A percentile compares a stretch with the other conserved stretches of the same genome.
Evolutionary conservation across 2,113 vertebrate genomes (phyloP).

Genomic region (Elephantulus edwardii): DNA sequence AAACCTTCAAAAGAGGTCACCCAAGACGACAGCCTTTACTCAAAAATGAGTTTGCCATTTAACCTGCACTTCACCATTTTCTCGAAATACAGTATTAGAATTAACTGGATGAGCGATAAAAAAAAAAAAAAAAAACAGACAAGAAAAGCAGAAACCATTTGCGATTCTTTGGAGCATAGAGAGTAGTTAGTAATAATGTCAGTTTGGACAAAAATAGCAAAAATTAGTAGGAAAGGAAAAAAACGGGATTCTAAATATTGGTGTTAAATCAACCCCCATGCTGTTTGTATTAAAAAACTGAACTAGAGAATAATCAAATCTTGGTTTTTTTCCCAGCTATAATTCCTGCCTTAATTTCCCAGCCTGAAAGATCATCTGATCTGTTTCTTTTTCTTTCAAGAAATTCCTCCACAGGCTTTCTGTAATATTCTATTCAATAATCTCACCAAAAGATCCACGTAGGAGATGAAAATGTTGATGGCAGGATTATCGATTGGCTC

Average conservation of each 20-base stretch:
- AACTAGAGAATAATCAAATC: constrained; percentile 6
- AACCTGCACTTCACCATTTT: constrained; percentile 8
- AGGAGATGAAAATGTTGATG: constrained; percentile 59
- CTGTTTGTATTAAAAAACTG: background rate
- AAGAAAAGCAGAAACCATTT: background rate
- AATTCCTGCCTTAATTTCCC: constrained; percentile 37
- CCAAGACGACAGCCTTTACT: background rate
- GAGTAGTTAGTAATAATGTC: background rate
- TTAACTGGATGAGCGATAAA: background rate
- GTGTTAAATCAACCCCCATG: constrained; percentile 17
- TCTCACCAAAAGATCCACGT: background rate
- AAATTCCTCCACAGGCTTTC: constrained; percentile 42
- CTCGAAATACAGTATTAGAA: background rate
- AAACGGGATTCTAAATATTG: constrained; percentile 9
- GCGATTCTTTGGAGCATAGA: background rate
- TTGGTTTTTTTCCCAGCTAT: background rate
- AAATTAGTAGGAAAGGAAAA: constrained; percentile 37
- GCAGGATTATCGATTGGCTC: constrained; percentile 38
- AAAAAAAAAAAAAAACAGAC: background rate
- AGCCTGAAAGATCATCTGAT: constrained; percentile 51
- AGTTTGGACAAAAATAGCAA: background rate
- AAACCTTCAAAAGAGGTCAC: constrained; percentile 36
- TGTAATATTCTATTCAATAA: constrained; percentile 26
- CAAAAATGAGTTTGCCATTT: background rate
- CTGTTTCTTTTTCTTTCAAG: constrained; percentile 62